Percentiles rank a stretch among this genome's conserved stretches.
Conservation (phyloP, 64 coral and sea anemone genomes). For the Actinia equina region DNA sequence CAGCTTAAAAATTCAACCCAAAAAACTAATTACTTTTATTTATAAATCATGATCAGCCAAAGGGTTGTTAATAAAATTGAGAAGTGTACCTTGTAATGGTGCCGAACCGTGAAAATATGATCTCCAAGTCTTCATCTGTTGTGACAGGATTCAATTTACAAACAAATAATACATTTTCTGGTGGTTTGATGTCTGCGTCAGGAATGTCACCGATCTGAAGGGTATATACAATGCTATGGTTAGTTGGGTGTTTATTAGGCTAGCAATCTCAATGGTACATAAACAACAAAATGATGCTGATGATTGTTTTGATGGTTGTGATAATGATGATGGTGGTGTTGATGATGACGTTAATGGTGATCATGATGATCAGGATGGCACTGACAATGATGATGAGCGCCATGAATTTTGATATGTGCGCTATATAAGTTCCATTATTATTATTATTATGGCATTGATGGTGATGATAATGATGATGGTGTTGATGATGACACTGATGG, state of each 20-base stretch:
- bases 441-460: too few species aligned
- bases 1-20: constrained; percentile 49
- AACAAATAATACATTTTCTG: constrained; percentile 96
- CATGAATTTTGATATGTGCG: too few species aligned
- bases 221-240: too few species aligned
- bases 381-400: too few species aligned
- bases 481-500: background rate
- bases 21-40: background rate
- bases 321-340: too few species aligned
- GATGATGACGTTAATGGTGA: too few species aligned
- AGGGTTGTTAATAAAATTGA: background rate
- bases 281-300: too few species aligned
- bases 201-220: constrained; percentile 92
- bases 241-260: too few species aligned
- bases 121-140: constrained; percentile 91
- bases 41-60: background rate
- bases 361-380: too few species aligned
- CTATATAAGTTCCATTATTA: too few species aligned
- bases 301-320: too few species aligned
- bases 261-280: too few species aligned
- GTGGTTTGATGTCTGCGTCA: constrained; percentile 89
- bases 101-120: constrained; percentile 98
- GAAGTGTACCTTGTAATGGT: constrained; percentile 70
- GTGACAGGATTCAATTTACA: constrained; percentile 99
- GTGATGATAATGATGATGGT: background rate